A percentile compares a stretch with the other conserved stretches of the same genome.
phyloP scores from a whole-genome alignment of 2,113 vertebrate species.

The Falcunculus frontatus region DNA sequence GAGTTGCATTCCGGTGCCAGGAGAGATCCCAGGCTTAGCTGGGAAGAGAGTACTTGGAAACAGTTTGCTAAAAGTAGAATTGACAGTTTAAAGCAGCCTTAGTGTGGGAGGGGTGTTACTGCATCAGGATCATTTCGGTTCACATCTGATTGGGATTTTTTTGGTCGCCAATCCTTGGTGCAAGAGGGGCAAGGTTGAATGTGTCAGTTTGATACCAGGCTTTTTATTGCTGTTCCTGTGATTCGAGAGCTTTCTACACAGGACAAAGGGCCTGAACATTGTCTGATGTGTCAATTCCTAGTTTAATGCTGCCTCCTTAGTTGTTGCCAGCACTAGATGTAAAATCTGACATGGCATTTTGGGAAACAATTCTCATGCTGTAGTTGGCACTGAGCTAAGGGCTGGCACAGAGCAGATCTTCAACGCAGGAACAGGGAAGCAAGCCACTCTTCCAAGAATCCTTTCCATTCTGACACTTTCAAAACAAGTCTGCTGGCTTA shows the following conservation, averaged over 20 bases:
- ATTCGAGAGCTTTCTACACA: neutral
- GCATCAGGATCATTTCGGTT: neutral
- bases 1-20: neutral
- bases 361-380: neutral
- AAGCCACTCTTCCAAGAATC: slow-evolving; percentile 20
- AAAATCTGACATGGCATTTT: neutral
- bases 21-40: neutral
- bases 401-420: neutral
- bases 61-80: neutral
- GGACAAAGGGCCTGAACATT: neutral
- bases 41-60: neutral
- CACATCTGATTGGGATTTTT: neutral
- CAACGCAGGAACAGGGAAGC: neutral
- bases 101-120: neutral
- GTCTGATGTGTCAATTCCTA: neutral
- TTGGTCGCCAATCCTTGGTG: neutral
- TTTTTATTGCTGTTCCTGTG: neutral
- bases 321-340: neutral
- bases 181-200: neutral
- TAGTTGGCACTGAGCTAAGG: neutral
- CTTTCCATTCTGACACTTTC: slow-evolving; percentile 33
- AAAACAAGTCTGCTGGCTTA: slow-evolving; percentile 47
- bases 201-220: neutral
- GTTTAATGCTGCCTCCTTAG: neutral
- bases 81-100: neutral